A percentile compares a stretch with the other conserved stretches of the same genome.
Conservation (phyloP, 2,797 vertebrate genomes). For the Loriculus beryllinus region DNA sequence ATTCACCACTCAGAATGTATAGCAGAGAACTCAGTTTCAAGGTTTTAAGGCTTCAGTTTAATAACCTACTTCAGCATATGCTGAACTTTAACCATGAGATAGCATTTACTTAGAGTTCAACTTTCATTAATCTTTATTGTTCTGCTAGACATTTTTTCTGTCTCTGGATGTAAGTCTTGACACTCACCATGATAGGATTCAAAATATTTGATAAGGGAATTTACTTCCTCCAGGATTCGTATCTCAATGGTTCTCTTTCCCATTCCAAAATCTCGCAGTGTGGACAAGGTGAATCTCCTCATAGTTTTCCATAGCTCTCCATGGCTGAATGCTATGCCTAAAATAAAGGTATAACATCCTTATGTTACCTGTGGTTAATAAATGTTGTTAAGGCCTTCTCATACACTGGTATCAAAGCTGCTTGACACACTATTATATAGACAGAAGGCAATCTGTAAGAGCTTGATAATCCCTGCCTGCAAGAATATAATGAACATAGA, state of each 20-base stretch:
- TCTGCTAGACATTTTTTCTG: not conserved
- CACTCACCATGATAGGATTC: conserved; percentile 53
- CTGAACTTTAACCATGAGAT: conserved; percentile 26
- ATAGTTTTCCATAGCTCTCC: conserved; percentile 69
- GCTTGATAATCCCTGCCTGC: not conserved
- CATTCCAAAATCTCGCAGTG: conserved; percentile 66
- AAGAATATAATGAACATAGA: not conserved
- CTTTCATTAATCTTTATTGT: conserved; percentile 21
- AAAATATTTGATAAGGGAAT: conserved; percentile 61
- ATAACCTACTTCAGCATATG: not conserved
- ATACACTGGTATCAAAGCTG: not conserved
- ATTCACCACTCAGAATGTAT: not conserved
- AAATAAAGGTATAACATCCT: not conserved
- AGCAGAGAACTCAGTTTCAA: not conserved
- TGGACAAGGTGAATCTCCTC: conserved; percentile 68
- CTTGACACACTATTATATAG: not conserved
- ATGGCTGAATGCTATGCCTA: conserved; percentile 66
- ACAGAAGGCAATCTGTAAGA: not conserved
- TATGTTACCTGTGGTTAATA: not conserved
- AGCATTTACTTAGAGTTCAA: conserved; percentile 15
- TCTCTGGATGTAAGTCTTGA: not conserved
- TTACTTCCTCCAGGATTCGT: conserved; percentile 65
- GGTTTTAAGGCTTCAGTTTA: not conserved
- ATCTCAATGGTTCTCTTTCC: conserved; percentile 64
- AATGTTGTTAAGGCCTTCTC: not conserved